Percentiles rank a stretch among this genome's conserved stretches.
Conservation (phyloP, 2,888 invertebrate genomes). For the Eupithecia dodoneata region DNA sequence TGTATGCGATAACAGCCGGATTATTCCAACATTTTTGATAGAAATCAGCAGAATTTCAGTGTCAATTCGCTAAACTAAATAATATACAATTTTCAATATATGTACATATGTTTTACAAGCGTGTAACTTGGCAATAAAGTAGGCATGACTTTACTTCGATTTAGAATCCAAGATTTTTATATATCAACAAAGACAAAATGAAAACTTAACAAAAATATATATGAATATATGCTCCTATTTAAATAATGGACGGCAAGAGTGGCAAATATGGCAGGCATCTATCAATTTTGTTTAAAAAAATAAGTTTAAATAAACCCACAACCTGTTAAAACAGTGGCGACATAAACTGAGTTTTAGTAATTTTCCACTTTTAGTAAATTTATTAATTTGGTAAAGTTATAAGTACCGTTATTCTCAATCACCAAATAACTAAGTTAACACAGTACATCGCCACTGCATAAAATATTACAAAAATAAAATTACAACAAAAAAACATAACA, state of each 20-base stretch:
- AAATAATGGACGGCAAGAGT: background rate
- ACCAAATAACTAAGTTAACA: background rate
- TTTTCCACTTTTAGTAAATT: background rate
- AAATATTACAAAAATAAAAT: slow-evolving; percentile 2
- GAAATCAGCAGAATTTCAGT: too few relatives aligned
- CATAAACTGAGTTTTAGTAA: slow-evolving; percentile 19
- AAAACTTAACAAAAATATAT: too few relatives aligned
- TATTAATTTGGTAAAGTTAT: background rate
- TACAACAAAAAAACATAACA: slow-evolving; percentile 6
- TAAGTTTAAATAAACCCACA: slow-evolving; percentile 27
- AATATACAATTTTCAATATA: too few relatives aligned
- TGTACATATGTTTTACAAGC: background rate
- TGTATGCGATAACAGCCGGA: too few relatives aligned
- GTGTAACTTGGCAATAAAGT: too few relatives aligned
- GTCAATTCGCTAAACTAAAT: too few relatives aligned
- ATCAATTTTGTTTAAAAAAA: slow-evolving; percentile 20
- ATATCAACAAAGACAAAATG: too few relatives aligned
- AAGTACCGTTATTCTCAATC: background rate
- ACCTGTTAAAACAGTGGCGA: slow-evolving; percentile 21
- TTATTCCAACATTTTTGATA: too few relatives aligned
- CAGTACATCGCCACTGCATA: background rate
- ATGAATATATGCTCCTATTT: background rate
- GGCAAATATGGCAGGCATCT: background rate
- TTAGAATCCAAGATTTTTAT: too few relatives aligned
- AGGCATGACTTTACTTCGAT: too few relatives aligned